Evolutionary conservation across 37 sponge, comb jelly and placozoan species (phyloP), one percentile per base, ranked within the genome.

Genomic region (Theonella swinhoei): DNA sequence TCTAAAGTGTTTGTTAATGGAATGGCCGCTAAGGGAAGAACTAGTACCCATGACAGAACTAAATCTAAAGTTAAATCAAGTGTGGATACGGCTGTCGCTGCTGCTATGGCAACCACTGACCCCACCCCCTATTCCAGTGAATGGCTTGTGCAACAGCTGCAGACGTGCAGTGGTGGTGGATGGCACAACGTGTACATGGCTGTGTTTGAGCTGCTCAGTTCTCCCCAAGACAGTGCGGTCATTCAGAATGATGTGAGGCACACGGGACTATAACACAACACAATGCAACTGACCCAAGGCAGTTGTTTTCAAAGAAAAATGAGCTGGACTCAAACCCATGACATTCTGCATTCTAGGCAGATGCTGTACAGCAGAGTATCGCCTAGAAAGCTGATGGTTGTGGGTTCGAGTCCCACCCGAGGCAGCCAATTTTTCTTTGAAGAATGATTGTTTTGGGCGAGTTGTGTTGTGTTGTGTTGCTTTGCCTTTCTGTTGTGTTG

Each of bases 181-280:
- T 82, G 88, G 76, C 70, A 84, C 22, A 83, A 95, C 24, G 59
- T 95, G 62, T 78, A 79, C 62, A 20, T 47, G 33, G 75, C 79
- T 4, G 60, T 95, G 38, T 95, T 95, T 66, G 89, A 95, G 1
- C 28, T 73, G 39, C 78, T 95, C 25, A 79, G 73, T 28, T 88
- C 92, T 19, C 39, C 73, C 26, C 23, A 37, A 39, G 89, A 90
- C 31, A 76, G 76, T 32, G 39, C 37, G 4, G 65, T 36, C 41
- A 82, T 95, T 38, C 80, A 91, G 64, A 80, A 78, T 62, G 86
- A 91, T 62, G 95, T 94, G 47, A 85, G 89, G n/a, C n/a, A n/a
- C n/a, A 22, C 4, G 3, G 59, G 41, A 66, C 68, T 30, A 65
- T 39, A 26, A n/a, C 11, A 31, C 14, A 29, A 11, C n/a, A n/a